These are phyloP conservation scores for Amphiura filiformis DNA, from an alignment of 35 echinoderm and acorn worm genomes.

Conservation along the genomic window DNA sequence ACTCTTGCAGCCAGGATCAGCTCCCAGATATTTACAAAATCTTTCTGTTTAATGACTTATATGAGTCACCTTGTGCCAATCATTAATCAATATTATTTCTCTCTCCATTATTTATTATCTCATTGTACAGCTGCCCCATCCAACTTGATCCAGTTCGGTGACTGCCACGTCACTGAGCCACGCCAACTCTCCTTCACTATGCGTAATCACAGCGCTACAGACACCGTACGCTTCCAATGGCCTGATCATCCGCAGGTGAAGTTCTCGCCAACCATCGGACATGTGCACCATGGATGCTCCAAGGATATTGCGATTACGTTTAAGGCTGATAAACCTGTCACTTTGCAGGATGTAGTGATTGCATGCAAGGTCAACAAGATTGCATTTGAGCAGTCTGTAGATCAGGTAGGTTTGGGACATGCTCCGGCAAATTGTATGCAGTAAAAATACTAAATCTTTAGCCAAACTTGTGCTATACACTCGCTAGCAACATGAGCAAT, in stretches of 20 bases:
- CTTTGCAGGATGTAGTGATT: constrained; percentile 53
- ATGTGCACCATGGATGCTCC: constrained; percentile 77
- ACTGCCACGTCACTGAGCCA: constrained; percentile 85
- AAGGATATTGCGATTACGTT: constrained; percentile 91
- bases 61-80: too few species aligned
- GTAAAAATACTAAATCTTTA: not conserved
- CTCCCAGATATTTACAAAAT: too few species aligned
- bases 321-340: constrained; percentile 61
- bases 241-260: constrained; percentile 88
- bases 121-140: constrained; percentile 70
- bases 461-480: too few species aligned
- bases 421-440: too few species aligned
- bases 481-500: too few species aligned
- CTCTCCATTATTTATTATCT: too few species aligned
- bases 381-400: constrained; percentile 74
- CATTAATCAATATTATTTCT: too few species aligned
- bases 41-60: too few species aligned
- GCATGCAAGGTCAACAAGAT: constrained; percentile 91
- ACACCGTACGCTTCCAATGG: constrained; percentile 97
- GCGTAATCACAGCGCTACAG: constrained; percentile 79
- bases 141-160: constrained; percentile 90
- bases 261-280: constrained; percentile 86
- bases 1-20: too few species aligned
- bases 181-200: constrained; percentile 84
- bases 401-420: constrained; percentile 64